phyloP scores from a whole-genome alignment of 2,113 vertebrate genomes.

The Rallus limicola region DNA sequence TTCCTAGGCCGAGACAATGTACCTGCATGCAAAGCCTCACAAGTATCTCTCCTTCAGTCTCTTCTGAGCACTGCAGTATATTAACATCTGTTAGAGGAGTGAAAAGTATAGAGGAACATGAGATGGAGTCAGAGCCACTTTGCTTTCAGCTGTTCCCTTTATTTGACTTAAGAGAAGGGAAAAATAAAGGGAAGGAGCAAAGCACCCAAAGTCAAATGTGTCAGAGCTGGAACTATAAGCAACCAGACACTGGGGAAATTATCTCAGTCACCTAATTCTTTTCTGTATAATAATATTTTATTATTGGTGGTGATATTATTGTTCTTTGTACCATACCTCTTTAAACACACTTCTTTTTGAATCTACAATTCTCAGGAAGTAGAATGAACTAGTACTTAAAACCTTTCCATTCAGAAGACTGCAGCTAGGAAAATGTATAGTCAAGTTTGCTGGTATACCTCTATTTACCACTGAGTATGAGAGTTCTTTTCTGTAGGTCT shows the following conservation, averaged over 20 bases:
- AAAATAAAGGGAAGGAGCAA: background rate
- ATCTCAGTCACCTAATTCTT: background rate
- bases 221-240: background rate
- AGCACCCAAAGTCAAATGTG: background rate
- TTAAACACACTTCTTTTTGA: background rate
- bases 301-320: background rate
- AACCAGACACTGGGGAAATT: background rate
- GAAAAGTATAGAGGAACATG: background rate
- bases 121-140: background rate
- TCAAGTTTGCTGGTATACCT: background rate
- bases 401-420: background rate
- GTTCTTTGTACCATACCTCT: background rate
- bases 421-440: background rate
- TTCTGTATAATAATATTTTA: background rate
- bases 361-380: background rate
- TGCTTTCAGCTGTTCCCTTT: background rate
- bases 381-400: background rate
- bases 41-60: background rate
- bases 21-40: background rate
- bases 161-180: background rate
- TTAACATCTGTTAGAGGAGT: background rate
- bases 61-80: background rate
- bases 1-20: background rate
- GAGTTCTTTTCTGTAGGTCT: background rate
- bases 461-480: background rate